Evolutionary conservation across 1,140 invertebrate genomes (phyloP), one percentile per base, ranked within the genome.

Genomic region (Hermatobates lingyangjiaoensis): DNA sequence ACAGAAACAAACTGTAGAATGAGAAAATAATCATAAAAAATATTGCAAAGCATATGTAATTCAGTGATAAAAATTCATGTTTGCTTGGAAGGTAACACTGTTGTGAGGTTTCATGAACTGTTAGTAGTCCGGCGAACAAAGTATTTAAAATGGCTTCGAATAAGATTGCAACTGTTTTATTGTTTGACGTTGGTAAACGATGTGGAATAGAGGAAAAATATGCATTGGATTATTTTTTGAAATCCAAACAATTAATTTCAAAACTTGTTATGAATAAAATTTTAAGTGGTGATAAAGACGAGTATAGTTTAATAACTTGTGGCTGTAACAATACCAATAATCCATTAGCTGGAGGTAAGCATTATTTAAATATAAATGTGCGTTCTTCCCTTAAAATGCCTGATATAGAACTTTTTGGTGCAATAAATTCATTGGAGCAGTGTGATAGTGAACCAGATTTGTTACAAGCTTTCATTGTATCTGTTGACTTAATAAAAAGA

Each of bases 401-500:
- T 3, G 30, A 14, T 20, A 50, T 30, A 24, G 18, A 34, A 12
- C 18, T 38, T 40, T 50, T 45, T 18, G 24, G 21, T 7, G 23
- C 18, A 14, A 24, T 50, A 7, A 44, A 46, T 27, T 20, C 21
- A 15, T 28, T 49, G 14, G 30, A 1, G 1, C 24, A 27, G 42
- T 50, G 25, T 26, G 20, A 20, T 4, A 23, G 42, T 25, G 25
- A 46, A 20, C 20, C 42, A 3, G 38, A 55, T 39, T 55, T 50
- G 54, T 23, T 42, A 1, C 23, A 45, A 38, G 50, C 27, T 28
- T 18, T 55, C 15, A 27, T 55, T 18, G 47, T 51, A 10, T 50
- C 50, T 14, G 7, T 52, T 7, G 39, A 55, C 27, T 52, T 26
- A 14, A 20, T 55, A 27, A 46, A 51, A 44, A 51, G 34, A n/a